Conservation (phyloP, 2,888 invertebrate species). For the Fragum sueziense region DNA sequence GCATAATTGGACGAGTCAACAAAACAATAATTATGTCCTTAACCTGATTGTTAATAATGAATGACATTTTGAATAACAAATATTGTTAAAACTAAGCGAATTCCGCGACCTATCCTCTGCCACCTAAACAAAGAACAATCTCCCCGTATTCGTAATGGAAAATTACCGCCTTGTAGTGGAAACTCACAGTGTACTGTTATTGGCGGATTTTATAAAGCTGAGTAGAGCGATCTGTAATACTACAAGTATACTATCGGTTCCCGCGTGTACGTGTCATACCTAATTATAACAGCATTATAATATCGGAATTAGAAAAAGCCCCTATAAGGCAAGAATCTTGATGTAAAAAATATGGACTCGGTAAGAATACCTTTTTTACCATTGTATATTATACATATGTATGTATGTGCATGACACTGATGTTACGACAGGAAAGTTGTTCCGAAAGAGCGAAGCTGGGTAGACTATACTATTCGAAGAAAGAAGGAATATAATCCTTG, state of each 20-base stretch:
- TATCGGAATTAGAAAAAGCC: conserved; percentile 1
- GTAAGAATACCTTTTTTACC: not conserved
- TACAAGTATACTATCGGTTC: not conserved
- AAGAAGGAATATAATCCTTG: too few relatives aligned
- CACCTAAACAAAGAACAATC: not conserved
- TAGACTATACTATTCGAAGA: too few relatives aligned
- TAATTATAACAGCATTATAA: not conserved
- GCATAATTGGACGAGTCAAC: too few relatives aligned
- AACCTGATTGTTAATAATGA: too few relatives aligned
- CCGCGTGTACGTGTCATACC: not conserved
- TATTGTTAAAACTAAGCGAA: too few relatives aligned
- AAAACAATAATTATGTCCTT: too few relatives aligned
- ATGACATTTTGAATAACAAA: too few relatives aligned
- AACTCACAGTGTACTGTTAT: not conserved
- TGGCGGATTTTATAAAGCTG: not conserved
- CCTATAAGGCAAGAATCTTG: not conserved
- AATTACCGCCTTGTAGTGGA: not conserved
- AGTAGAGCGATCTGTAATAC: not conserved
- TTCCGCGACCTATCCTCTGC: not conserved
- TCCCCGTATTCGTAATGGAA: not conserved
- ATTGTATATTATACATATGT: too few relatives aligned
- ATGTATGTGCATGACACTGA: too few relatives aligned
- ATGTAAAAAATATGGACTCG: conserved; percentile 9
- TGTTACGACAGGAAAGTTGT: too few relatives aligned
- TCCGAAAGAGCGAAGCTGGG: too few relatives aligned